Evolutionary conservation across 1,140 invertebrate species (phyloP).

Genomic region (Lepidostoma basale): DNA sequence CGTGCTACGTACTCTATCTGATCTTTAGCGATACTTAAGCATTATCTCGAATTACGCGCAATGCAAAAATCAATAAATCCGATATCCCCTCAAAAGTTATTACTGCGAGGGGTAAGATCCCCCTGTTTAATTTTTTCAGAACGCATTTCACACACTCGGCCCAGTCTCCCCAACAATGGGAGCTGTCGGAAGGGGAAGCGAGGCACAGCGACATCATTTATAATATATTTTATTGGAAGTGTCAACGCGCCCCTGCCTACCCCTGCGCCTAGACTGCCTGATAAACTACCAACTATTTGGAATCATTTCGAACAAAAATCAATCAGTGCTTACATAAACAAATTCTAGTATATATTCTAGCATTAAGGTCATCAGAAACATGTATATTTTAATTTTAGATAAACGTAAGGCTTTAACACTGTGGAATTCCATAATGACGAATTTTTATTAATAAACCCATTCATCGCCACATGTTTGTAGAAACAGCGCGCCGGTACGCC

Average conservation of each 20-base stretch:
- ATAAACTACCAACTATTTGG: constrained; percentile 25
- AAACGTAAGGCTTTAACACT: too few relatives aligned
- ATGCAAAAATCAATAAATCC: constrained; percentile 46
- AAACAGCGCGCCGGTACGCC: too few relatives aligned
- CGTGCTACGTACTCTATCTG: too few relatives aligned
- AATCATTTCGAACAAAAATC: not conserved
- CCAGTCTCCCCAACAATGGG: constrained; percentile 23
- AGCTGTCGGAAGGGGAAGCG: constrained; percentile 26
- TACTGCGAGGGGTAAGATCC: constrained; percentile 38
- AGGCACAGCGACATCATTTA: constrained; percentile 40
- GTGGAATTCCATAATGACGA: too few relatives aligned
- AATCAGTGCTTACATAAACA: too few relatives aligned
- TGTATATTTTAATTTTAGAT: too few relatives aligned
- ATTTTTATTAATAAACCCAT: too few relatives aligned
- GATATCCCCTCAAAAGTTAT: constrained; percentile 45
- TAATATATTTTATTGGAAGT: constrained; percentile 47
- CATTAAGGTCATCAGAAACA: too few relatives aligned
- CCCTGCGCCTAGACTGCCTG: too few relatives aligned
- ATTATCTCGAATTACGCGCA: constrained; percentile 35
- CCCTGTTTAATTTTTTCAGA: constrained; percentile 45
- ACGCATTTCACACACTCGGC: constrained; percentile 45
- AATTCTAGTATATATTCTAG: too few relatives aligned
- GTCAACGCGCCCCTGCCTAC: constrained; percentile 43
- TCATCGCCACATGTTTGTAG: too few relatives aligned
- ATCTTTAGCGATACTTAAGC: constrained; percentile 16